These are phyloP conservation scores for Lerema accius DNA, from an alignment of 1,140 invertebrate genomes.

Conservation along the genomic window DNA sequence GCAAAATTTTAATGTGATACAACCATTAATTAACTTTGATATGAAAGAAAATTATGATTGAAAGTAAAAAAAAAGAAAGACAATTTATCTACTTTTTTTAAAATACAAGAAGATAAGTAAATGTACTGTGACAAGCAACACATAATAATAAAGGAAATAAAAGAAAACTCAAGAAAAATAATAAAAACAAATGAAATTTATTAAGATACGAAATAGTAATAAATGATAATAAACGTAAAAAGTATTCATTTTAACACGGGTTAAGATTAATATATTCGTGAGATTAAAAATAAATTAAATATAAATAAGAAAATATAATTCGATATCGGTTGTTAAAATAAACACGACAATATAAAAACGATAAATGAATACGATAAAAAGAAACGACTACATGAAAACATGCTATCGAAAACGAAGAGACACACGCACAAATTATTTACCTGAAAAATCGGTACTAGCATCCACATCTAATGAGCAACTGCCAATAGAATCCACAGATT, in stretches of 20 bases:
- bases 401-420: conserved; percentile 36
- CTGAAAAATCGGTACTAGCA: conserved; percentile 90
- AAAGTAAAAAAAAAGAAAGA: not conserved
- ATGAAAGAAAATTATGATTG: not conserved
- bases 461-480: conserved; percentile 93
- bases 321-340: conserved; percentile 31
- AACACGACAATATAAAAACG: conserved; percentile 11
- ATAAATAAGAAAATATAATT: too few species aligned
- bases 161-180: conserved; percentile 39
- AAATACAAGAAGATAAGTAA: conserved; percentile 3
- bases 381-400: conserved; percentile 38
- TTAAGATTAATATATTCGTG: not conserved
- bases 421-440: conserved; percentile 77
- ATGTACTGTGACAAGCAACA: conserved; percentile 27
- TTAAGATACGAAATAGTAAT: conserved; percentile 28
- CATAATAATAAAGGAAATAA: conserved; percentile 33
- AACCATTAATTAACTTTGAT: not conserved
- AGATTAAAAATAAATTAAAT: conserved; percentile 6
- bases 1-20: conserved; percentile 1
- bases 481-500: conserved; percentile 89
- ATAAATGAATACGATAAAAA: conserved; percentile 23
- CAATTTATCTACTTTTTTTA: not conserved
- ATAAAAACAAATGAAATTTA: conserved; percentile 38
- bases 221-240: conserved; percentile 18
- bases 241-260: conserved; percentile 24